A percentile compares a stretch with the other conserved stretches of the same genome.
Evolutionary conservation across 1,140 invertebrate species (phyloP).

Genomic region (Aphidius gifuensis): DNA sequence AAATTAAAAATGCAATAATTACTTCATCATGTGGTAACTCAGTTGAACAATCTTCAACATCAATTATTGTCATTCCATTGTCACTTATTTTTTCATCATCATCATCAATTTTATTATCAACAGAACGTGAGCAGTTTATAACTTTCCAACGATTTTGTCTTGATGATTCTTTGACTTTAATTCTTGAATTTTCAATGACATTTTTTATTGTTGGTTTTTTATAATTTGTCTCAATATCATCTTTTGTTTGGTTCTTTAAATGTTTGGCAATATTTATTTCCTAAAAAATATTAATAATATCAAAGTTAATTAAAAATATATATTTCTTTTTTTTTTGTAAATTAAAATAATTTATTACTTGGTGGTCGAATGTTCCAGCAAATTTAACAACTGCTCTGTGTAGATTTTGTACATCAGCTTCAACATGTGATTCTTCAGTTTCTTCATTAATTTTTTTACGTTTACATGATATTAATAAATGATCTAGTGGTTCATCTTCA

Average conservation of each 20-base stretch:
- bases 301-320: conserved; percentile 8
- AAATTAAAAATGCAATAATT: conserved; percentile 16
- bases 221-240: conserved; percentile 41
- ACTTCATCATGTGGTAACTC: conserved; percentile 5
- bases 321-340: conserved; percentile 9
- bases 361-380: conserved; percentile 56
- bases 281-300: conserved; percentile 34
- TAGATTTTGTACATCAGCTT: conserved; percentile 20
- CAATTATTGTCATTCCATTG: conserved; percentile 41
- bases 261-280: conserved; percentile 47
- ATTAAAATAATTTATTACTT: conserved; percentile 33
- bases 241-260: conserved; percentile 41
- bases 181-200: conserved; percentile 37
- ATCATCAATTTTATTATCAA: conserved; percentile 24
- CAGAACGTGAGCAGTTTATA: conserved; percentile 39
- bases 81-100: conserved; percentile 17
- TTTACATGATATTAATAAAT: conserved; percentile 44
- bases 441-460: conserved; percentile 45
- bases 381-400: conserved; percentile 56
- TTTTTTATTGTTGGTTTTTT: conserved; percentile 49
- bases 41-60: conserved; percentile 40
- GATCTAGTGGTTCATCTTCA: conserved; percentile 56
- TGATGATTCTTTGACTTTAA: conserved; percentile 31
- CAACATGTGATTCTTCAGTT: conserved; percentile 18
- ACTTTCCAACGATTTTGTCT: conserved; percentile 43